These are phyloP conservation scores for Semicossyphus pulcher DNA, from an alignment of 2,113 vertebrate species.

Conservation along the genomic window DNA sequence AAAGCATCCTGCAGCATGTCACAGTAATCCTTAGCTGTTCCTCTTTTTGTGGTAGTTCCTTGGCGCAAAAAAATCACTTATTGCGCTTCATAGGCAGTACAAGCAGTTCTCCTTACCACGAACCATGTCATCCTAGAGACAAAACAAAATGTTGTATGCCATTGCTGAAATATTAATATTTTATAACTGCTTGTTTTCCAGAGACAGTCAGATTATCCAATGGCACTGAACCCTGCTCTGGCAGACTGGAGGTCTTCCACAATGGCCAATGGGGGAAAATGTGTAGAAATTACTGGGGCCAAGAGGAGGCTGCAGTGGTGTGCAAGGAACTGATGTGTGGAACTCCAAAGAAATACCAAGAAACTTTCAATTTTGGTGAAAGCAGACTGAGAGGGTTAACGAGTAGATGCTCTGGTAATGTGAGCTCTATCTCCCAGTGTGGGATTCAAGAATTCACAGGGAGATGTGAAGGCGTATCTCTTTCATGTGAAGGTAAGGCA, in stretches of 20 bases:
- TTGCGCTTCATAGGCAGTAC: too few species aligned
- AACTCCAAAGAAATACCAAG: background rate
- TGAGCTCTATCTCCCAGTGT: slow-evolving; percentile 61
- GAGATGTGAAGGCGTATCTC: slow-evolving; percentile 46
- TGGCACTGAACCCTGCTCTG: slow-evolving; percentile 69
- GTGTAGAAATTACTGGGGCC: slow-evolving; percentile 66
- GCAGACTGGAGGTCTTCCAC: slow-evolving; percentile 69
- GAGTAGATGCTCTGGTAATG: slow-evolving; percentile 51
- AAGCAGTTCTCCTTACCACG: too few species aligned
- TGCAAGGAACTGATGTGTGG: slow-evolving; percentile 76
- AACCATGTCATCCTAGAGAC: too few species aligned
- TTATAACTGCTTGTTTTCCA: slow-evolving; percentile 31
- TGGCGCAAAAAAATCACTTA: background rate
- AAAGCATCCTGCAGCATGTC: background rate
- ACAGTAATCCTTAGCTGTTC: background rate
- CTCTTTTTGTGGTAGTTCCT: slow-evolving; percentile 1
- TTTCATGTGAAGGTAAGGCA: slow-evolving; percentile 67
- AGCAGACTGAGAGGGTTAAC: slow-evolving; percentile 20
- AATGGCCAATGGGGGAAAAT: slow-evolving; percentile 57
- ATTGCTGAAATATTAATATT: background rate
- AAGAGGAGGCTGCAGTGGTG: slow-evolving; percentile 37
- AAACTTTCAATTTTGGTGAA: slow-evolving; percentile 39
- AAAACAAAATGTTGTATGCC: too few species aligned
- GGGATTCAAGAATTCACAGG: slow-evolving; percentile 22
- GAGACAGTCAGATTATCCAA: slow-evolving; percentile 64